Evolutionary conservation across 2,888 invertebrate species (phyloP), one percentile per base, ranked within the genome.

Genomic region (Hipparchia semele): DNA sequence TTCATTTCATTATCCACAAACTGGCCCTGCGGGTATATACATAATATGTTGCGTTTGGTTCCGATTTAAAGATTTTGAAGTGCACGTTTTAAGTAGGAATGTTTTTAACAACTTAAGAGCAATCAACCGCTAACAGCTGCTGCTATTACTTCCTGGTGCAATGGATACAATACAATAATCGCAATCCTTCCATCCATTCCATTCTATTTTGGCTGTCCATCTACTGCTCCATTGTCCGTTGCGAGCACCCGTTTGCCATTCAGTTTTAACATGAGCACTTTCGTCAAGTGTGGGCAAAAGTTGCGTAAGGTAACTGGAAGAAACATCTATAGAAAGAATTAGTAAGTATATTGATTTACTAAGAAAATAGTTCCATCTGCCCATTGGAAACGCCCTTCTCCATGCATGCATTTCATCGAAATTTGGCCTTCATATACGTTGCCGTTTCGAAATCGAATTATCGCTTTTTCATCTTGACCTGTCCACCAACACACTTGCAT

Each of bases 311-410:
- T 49, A 53, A 12, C 12, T 12, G 4, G 53, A 13, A 13, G 65
- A 59, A 13, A 6, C 4, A 13, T n/a, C 33, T 56, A 10, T 59
- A 33, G 6, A 45, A 58, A 46, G 9, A 13, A 46, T 46, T 10
- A 45, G 7, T 39, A 49, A 6, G 10, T 39, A 60, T 23, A 56
- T 59, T 59, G 33, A 59, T 78, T 80, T 86, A 94, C 95, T 82
- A 94, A 86, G 79, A 95, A 96, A 51, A 90, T 82, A 2, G 95
- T 93, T 61, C 95, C 95, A 82, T 95, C 93, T 2, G 89, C 84
- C 96, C 95, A 96, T 71, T 87, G 88, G 81, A 94, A 95, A 4
- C 88, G 88, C 5, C 96, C 96, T 76, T 91, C 87, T 2, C 95
- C 95, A 77, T 95, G 89, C 94, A 96, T 95, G 77, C 94, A 85